These are phyloP conservation scores for Sanderia malayensis DNA, from an alignment of 30 jellyfish, hydroid and myxozoan species.

Conservation along the genomic window DNA sequence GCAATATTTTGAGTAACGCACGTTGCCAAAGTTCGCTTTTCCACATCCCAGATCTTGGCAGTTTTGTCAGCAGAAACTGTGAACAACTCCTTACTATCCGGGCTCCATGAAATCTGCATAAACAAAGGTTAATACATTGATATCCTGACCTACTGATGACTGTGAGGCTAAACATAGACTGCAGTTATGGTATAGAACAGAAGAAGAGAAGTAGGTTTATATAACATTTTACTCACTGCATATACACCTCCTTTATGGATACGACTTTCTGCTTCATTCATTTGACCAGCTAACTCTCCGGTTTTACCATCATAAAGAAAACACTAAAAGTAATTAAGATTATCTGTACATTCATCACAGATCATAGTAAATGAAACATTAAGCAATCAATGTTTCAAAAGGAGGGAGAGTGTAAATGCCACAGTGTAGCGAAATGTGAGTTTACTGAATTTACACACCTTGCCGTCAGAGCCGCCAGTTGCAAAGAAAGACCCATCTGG, in stretches of 20 bases:
- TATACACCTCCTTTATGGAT: slow-evolving; percentile 96
- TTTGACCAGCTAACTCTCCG: slow-evolving; percentile 69
- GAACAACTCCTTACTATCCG: slow-evolving; percentile 80
- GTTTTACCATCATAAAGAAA: slow-evolving; percentile 90
- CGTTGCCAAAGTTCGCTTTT: slow-evolving; percentile 61
- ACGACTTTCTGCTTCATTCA: slow-evolving; percentile 70
- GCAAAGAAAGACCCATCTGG: slow-evolving; percentile 95
- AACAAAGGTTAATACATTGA: neutral
- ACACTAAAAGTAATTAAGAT: slow-evolving; percentile 51
- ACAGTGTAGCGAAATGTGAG: neutral
- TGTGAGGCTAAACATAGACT: too few relatives aligned
- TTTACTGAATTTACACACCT: slow-evolving; percentile 38
- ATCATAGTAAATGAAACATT: neutral
- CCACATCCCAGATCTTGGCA: slow-evolving; percentile 91
- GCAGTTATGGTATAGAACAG: too few relatives aligned
- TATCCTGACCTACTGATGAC: too few relatives aligned
- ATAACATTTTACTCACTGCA: slow-evolving; percentile 91
- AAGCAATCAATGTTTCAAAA: neutral
- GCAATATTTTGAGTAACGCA: too few relatives aligned
- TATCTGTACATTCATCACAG: too few relatives aligned
- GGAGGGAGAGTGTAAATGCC: too few relatives aligned
- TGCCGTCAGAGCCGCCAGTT: slow-evolving; percentile 93
- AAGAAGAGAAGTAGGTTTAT: too few relatives aligned
- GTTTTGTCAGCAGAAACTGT: slow-evolving; percentile 97
- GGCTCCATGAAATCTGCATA: slow-evolving; percentile 90